phyloP scores from a whole-genome alignment of 2,113 vertebrate genomes.

The Hirundichthys speculiger region DNA sequence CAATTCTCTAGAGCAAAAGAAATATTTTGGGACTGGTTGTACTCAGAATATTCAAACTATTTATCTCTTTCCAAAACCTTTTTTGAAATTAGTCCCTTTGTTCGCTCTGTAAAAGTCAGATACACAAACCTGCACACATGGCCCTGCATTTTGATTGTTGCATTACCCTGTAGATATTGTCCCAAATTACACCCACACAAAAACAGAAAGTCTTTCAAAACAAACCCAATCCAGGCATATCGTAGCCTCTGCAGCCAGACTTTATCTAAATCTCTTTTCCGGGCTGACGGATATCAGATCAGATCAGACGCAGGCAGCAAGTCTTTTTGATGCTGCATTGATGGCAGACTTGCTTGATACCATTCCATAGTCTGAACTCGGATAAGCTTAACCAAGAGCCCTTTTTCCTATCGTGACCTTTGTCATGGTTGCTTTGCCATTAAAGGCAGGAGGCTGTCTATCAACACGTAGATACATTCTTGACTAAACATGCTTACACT shows the following conservation, averaged over 20 bases:
- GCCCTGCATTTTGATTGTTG: slow-evolving; percentile 11
- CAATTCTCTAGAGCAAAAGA: too few relatives aligned
- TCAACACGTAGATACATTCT: slow-evolving; percentile 10
- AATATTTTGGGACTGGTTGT: too few relatives aligned
- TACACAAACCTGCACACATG: not conserved
- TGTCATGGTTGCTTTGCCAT: slow-evolving; percentile 37
- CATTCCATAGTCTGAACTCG: slow-evolving; percentile 31
- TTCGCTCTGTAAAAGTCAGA: slow-evolving; percentile 1
- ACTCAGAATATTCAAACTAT: too few relatives aligned
- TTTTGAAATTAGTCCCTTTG: not conserved
- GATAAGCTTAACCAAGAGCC: slow-evolving; percentile 26
- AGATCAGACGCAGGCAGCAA: slow-evolving; percentile 47
- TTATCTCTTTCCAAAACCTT: not conserved
- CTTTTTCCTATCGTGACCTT: slow-evolving; percentile 25
- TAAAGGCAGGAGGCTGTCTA: slow-evolving; percentile 12
- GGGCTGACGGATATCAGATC: slow-evolving; percentile 54
- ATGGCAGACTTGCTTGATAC: slow-evolving; percentile 49
- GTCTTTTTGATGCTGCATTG: slow-evolving; percentile 56
- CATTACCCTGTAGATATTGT: slow-evolving; percentile 22
- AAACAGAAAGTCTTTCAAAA: slow-evolving; percentile 39
- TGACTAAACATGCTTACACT: not conserved
- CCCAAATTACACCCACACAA: slow-evolving; percentile 35
- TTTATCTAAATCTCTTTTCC: slow-evolving; percentile 56
- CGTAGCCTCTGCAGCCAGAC: slow-evolving; percentile 24
- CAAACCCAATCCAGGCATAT: slow-evolving; percentile 27